Evolutionary conservation across 1,140 invertebrate species (phyloP).

Genomic region (Drosophila eugracilis): DNA sequence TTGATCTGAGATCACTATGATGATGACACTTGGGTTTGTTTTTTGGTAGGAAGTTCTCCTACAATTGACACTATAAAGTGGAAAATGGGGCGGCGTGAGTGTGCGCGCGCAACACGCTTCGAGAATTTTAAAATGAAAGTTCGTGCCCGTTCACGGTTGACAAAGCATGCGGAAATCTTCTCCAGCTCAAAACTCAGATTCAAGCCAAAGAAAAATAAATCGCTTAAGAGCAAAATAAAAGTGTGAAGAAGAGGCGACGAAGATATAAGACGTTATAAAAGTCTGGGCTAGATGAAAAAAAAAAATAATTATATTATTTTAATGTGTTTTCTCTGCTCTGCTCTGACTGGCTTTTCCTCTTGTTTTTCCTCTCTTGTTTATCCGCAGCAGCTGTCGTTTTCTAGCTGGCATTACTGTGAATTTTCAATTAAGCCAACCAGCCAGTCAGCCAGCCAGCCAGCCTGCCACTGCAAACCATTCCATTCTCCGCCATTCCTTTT

Average conservation of each 20-base stretch:
- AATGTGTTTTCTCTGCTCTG: conserved; percentile 62
- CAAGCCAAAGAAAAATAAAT: conserved; percentile 36
- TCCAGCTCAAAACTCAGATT: conserved; percentile 21
- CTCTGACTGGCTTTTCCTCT: conserved; percentile 34
- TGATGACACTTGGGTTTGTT: conserved; percentile 36
- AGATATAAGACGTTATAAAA: conserved; percentile 35
- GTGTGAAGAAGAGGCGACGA: background rate
- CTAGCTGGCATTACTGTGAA: conserved; percentile 70
- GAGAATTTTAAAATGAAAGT: conserved; percentile 83
- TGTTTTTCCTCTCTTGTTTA: conserved; percentile 29
- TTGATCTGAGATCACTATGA: conserved; percentile 35
- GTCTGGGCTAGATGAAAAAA: conserved; percentile 39
- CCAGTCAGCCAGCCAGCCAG: conserved; percentile 11
- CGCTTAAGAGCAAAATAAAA: conserved; percentile 33
- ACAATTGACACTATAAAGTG: conserved; percentile 10
- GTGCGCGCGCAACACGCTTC: conserved; percentile 49
- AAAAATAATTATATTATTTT: conserved; percentile 76
- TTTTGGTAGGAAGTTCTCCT: conserved; percentile 30
- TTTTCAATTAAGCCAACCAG: conserved; percentile 80
- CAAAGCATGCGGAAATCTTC: conserved; percentile 82
- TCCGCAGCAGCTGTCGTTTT: conserved; percentile 75
- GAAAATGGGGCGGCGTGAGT: conserved; percentile 32
- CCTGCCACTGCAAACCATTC: conserved; percentile 12
- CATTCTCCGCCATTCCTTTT: conserved; percentile 32
- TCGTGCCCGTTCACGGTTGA: conserved; percentile 80